Base-by-base conservation (phyloP, 2,888 invertebrate genomes). In the Epinotia bilunana region DNA sequence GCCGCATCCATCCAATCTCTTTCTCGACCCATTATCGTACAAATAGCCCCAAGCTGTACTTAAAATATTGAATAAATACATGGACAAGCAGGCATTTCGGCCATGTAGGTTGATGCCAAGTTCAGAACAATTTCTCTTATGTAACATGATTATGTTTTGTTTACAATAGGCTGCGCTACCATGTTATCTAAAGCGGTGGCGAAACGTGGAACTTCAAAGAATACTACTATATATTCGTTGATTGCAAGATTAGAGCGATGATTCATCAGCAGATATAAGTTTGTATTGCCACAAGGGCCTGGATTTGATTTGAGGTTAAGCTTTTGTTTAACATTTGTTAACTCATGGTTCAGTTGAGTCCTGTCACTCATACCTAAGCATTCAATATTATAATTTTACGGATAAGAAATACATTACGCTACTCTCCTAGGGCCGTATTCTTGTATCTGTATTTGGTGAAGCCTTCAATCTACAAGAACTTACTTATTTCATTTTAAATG, bases 41-140 rank as follows among this genome's bases (percentile, higher is more conserved):
- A 69, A 69, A 23, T 63, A 58, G 74, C 74, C 74, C 49, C 33
- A 12, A 58, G 74, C 64, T 49, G 58, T 58, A 58, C 69, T 57
- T 60, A 43, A 64, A 76, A 58, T 20, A 65, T 64, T 75, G 72
- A 75, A 72, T 75, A 72, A 67, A 75, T 75, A 61, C 67, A 75
- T 72, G 33, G 28, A 60, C 65, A 65, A 72, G 9, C 20, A 74
- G 53, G 23, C 75, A 73, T 62, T 43, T 58, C 79, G 79, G 79
- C 79, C 84, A 88, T 88, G 86, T 86, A 87, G 90, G 89, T 87
- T 88, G 90, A 88, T 88, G 91, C 86, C 93, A 92, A 92, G 93
- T 90, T 92, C 91, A 91, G 70, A 80, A 84, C 78, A 79, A 79
- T 81, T 77, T 80, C 67, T 75, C 71, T 75, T 62, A 75, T 72